A percentile compares a stretch with the other conserved stretches of the same genome.
phyloP scores from a whole-genome alignment of 1,140 invertebrate genomes.

The Philotrypesis tridentata region DNA sequence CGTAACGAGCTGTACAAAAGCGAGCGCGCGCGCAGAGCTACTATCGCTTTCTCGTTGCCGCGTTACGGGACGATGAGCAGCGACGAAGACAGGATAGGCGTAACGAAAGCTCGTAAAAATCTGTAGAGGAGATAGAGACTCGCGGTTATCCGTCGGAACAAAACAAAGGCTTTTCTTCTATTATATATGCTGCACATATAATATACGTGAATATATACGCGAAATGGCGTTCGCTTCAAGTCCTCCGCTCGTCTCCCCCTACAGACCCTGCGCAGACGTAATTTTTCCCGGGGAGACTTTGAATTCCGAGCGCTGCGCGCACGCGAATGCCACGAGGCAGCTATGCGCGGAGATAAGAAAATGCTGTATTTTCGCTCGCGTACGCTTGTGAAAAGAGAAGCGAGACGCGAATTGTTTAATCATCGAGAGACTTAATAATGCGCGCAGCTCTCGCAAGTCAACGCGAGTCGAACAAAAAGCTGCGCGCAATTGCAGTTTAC shows the following conservation, averaged over 20 bases:
- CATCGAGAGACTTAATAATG: not conserved
- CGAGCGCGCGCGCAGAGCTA: not conserved
- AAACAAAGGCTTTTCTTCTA: conserved; percentile 28
- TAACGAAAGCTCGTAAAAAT: conserved; percentile 44
- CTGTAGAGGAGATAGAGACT: conserved; percentile 7
- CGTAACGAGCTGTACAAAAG: conserved; percentile 44
- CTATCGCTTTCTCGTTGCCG: not conserved
- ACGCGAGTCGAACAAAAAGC: not conserved
- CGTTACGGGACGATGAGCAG: conserved; percentile 3
- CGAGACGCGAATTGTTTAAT: not conserved
- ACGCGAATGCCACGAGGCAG: not conserved
- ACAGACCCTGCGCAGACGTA: not conserved
- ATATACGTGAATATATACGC: not conserved
- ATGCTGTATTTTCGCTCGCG: too few relatives aligned
- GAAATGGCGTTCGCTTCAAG: not conserved
- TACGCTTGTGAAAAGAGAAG: too few relatives aligned
- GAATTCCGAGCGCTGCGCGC: not conserved
- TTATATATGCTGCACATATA: too few relatives aligned
- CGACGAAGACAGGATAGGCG: conserved; percentile 10
- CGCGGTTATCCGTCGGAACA: conserved; percentile 42
- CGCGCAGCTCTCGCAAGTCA: too few relatives aligned
- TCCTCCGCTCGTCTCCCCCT: not conserved
- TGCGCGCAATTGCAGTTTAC: not conserved
- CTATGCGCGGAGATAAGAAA: too few relatives aligned
- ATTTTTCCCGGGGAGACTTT: not conserved